A percentile compares a stretch with the other conserved stretches of the same genome.
These are phyloP conservation scores for Andrena minutula DNA, from an alignment of 2,888 invertebrate genomes.

Conservation along the genomic window DNA sequence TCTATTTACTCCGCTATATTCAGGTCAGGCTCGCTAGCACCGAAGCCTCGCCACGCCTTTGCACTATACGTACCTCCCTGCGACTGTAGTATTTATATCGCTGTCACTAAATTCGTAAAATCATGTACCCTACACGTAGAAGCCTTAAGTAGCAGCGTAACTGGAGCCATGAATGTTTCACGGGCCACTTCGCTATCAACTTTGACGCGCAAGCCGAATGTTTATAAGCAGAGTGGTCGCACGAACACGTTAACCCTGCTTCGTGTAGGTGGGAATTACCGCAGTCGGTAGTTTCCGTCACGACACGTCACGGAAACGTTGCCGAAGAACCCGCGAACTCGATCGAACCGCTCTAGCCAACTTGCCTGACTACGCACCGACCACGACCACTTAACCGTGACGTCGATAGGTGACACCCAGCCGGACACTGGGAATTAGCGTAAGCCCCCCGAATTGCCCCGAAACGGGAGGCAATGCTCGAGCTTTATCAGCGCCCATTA, in stretches of 20 bases:
- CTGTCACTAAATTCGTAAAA: too few relatives aligned
- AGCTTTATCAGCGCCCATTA: constrained; percentile 34
- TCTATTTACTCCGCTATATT: too few relatives aligned
- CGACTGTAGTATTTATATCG: too few relatives aligned
- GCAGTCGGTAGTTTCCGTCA: background rate
- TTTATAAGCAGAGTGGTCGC: background rate
- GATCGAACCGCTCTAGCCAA: constrained; percentile 22
- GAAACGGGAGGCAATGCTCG: constrained; percentile 46
- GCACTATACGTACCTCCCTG: too few relatives aligned
- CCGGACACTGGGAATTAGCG: constrained; percentile 42
- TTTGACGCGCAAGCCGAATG: background rate
- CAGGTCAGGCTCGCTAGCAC: too few relatives aligned
- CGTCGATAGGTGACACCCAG: constrained; percentile 38
- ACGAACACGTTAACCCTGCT: constrained; percentile 1
- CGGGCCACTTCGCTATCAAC: too few relatives aligned
- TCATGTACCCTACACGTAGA: too few relatives aligned
- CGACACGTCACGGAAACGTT: background rate
- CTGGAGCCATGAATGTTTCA: too few relatives aligned
- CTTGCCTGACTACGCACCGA: constrained; percentile 2
- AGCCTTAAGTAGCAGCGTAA: too few relatives aligned
- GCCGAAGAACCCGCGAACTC: constrained; percentile 12
- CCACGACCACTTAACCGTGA: constrained; percentile 10
- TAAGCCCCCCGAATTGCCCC: constrained; percentile 22
- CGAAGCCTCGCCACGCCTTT: too few relatives aligned
- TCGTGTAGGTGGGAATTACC: background rate